These are phyloP conservation scores for Pyrrhia umbra DNA, from an alignment of 2,888 invertebrate species.

Conservation along the genomic window DNA sequence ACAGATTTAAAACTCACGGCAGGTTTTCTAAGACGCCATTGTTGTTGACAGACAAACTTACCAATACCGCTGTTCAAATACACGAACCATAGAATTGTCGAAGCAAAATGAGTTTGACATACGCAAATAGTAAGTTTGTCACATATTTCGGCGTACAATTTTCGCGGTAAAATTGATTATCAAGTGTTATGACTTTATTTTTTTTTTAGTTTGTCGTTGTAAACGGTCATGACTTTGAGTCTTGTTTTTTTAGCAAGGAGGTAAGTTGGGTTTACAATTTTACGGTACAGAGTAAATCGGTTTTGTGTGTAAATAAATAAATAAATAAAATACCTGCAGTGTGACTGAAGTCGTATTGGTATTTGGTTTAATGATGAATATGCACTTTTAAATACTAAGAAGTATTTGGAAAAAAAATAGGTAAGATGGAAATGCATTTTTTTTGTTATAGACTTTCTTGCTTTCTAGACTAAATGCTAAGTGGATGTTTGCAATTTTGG, in stretches of 20 bases:
- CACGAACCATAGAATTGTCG: background rate
- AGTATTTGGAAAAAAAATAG: too few relatives aligned
- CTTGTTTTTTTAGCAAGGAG: slow-evolving; percentile 55
- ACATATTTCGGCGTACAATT: slow-evolving; percentile 66
- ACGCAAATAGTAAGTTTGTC: slow-evolving; percentile 58
- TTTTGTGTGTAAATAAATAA: slow-evolving; percentile 28
- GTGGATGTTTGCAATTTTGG: too few relatives aligned
- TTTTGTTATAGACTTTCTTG: too few relatives aligned
- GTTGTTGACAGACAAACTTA: slow-evolving; percentile 61
- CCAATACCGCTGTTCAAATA: slow-evolving; percentile 41
- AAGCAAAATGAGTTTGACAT: slow-evolving; percentile 24
- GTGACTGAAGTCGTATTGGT: slow-evolving; percentile 21
- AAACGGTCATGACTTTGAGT: slow-evolving; percentile 57
- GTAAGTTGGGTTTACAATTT: slow-evolving; percentile 40
- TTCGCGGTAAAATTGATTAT: slow-evolving; percentile 86
- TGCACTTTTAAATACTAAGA: background rate
- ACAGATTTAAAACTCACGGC: slow-evolving; percentile 74
- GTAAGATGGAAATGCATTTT: too few relatives aligned
- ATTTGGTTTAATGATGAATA: slow-evolving; percentile 14
- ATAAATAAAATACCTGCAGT: slow-evolving; percentile 25
- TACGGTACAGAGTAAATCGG: slow-evolving; percentile 33
- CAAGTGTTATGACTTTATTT: slow-evolving; percentile 70
- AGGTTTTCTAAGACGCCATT: slow-evolving; percentile 74
- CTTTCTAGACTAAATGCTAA: too few relatives aligned
- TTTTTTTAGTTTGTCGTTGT: slow-evolving; percentile 59